Evolutionary conservation across 2,797 vertebrate species (phyloP).

Genomic region (Meda fulgida): DNA sequence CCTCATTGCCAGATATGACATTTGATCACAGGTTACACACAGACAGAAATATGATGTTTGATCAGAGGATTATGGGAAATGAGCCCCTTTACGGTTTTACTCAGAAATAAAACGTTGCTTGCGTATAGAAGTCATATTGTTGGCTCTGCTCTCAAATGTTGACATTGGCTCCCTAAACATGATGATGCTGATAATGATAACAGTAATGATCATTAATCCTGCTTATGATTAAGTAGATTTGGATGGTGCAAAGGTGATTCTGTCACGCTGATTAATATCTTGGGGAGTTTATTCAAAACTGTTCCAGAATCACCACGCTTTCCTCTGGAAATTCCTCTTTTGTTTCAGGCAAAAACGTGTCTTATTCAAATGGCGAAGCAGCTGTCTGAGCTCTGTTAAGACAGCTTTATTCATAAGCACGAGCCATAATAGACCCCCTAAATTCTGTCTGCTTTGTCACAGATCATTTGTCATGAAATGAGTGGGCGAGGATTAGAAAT

Average conservation of each 20-base stretch:
- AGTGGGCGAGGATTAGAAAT: constrained; percentile 63
- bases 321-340: constrained; percentile 33
- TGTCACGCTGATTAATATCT: constrained; percentile 42
- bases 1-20: constrained; percentile 49
- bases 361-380: constrained; percentile 35
- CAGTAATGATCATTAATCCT: constrained; percentile 58
- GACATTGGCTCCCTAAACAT: constrained; percentile 48
- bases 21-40: constrained; percentile 56
- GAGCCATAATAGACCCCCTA: constrained; percentile 49
- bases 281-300: constrained; percentile 39
- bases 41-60: constrained; percentile 62
- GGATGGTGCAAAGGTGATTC: constrained; percentile 36
- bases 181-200: constrained; percentile 45
- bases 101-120: constrained; percentile 24
- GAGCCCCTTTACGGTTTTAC: constrained; percentile 46
- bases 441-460: constrained; percentile 59
- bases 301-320: constrained; percentile 19
- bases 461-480: constrained; percentile 66
- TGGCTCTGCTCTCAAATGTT: constrained; percentile 45
- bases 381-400: constrained; percentile 36
- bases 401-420: constrained; percentile 52
- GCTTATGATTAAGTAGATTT: constrained; percentile 47
- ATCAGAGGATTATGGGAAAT: constrained; percentile 60
- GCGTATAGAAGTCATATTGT: constrained; percentile 21
- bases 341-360: constrained; percentile 42